Base-by-base conservation (phyloP, 2,113 vertebrate genomes). In the Cynopterus brachyotis region DNA sequence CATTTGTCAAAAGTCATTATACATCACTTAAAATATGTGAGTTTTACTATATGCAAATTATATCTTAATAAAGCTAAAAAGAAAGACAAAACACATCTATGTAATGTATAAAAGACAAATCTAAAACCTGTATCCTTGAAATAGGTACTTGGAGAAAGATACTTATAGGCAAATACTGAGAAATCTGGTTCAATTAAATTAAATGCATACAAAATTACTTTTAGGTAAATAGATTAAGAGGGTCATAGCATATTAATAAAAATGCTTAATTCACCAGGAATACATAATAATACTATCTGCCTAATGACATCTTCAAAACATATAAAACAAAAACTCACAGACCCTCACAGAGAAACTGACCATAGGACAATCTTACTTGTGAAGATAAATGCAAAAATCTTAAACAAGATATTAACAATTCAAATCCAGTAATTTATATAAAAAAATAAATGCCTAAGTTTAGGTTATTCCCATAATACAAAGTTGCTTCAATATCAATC, bases 161-260 rank as follows among this genome's bases (percentile, higher is more conserved):
- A 91, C 12, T 76, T 32, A 30, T 3, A 82, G 60, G 40, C 32
- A 80, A 92, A 90, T 53, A 84, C 24, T 42, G 28, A 53, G 1
- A 85, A 95, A 93, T 89, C 82, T 89, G 32, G 12, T 37, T 88
- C 91, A 64, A 20, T 28, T 93, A 78, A 91, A 69, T 57, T 78
- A 89, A 95, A 83, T 7, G 30, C 15, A 67, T 37, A 89, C 17
- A 69, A 92, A 96, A 82, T 88, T 66, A 90, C 92, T 81, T 92
- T 87, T 67, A 81, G 59, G 20, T 53, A 89, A 95, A 80, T 26
- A 89, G 47, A 53, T 60, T 45, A 90, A 93, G 60, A 57, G 26
- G 16, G 47, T 81, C 11, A 72, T 78, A 30, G 28, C 10, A 86
- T 59, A 78, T 16, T 35, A 90, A 72, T 73, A 89, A 93, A 93